Conservation (phyloP, 1,140 invertebrate genomes). For the Nephotettix cincticeps region DNA sequence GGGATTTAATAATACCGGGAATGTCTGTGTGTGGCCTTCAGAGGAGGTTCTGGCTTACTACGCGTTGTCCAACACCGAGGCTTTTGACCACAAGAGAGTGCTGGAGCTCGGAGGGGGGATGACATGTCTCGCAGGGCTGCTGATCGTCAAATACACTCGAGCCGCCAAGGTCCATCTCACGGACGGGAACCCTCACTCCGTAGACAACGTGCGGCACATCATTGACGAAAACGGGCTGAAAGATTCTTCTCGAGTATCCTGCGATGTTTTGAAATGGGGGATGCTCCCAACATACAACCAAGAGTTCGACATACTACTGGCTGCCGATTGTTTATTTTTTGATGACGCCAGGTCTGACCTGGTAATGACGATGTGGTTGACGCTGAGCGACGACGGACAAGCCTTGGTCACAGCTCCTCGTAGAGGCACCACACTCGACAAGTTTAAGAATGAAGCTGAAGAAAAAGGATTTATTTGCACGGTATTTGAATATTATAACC, state of each 20-base stretch:
- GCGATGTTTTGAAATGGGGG: slow-evolving; percentile 52
- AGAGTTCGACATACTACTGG: slow-evolving; percentile 68
- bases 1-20: slow-evolving; percentile 91
- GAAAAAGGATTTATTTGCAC: slow-evolving; percentile 58
- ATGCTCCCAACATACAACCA: slow-evolving; percentile 27
- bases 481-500: slow-evolving; percentile 60
- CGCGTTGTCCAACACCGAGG: slow-evolving; percentile 60
- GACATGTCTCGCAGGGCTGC: slow-evolving; percentile 78
- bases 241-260: slow-evolving; percentile 43
- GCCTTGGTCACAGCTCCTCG: slow-evolving; percentile 75
- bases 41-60: slow-evolving; percentile 82
- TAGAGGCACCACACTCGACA: slow-evolving; percentile 68
- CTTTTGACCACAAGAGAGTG: slow-evolving; percentile 64
- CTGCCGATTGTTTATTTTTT: slow-evolving; percentile 83
- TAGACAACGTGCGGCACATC: slow-evolving; percentile 70
- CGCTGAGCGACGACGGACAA: slow-evolving; percentile 62
- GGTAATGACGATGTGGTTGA: slow-evolving; percentile 65
- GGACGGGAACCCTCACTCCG: slow-evolving; percentile 75
- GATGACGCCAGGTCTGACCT: slow-evolving; percentile 72
- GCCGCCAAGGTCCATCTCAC: slow-evolving; percentile 64
- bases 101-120: slow-evolving; percentile 84
- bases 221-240: slow-evolving; percentile 57
- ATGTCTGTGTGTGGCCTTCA: slow-evolving; percentile 87
- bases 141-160: slow-evolving; percentile 66
- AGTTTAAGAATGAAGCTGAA: slow-evolving; percentile 62